These are phyloP conservation scores for Callyntrura sp. DNA, from an alignment of 2,888 invertebrate genomes.

Conservation along the genomic window DNA sequence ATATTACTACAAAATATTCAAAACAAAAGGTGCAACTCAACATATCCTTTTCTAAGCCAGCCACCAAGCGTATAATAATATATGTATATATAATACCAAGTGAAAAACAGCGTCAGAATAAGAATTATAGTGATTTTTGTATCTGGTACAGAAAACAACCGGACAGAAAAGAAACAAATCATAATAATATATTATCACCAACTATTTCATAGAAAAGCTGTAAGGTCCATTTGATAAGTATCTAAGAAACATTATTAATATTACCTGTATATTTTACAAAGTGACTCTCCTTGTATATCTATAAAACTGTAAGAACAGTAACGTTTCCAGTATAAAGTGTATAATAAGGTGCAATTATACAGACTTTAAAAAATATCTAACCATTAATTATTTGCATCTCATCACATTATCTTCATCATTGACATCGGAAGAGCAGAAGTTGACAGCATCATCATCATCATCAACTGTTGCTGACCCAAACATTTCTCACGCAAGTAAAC, in stretches of 20 bases:
- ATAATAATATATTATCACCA: background rate
- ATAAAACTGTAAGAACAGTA: too few relatives aligned
- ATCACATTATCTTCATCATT: background rate
- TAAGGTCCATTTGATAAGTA: conserved; percentile 23
- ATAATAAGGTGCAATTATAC: background rate
- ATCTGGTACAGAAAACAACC: background rate
- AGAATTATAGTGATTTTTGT: conserved; percentile 37
- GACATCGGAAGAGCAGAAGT: conserved; percentile 4
- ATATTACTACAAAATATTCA: conserved; percentile 6
- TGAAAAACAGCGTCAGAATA: too few relatives aligned
- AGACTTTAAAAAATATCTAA: background rate
- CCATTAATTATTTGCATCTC: background rate
- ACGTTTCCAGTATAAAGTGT: background rate
- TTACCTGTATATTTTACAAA: conserved; percentile 3
- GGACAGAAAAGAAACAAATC: background rate
- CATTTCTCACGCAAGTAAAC: background rate
- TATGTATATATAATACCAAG: conserved; percentile 15
- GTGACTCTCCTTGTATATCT: background rate
- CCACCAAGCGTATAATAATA: conserved; percentile 42
- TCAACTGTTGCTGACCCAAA: conserved; percentile 12
- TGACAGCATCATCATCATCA: conserved; percentile 17
- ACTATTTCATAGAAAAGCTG: background rate
- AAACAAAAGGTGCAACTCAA: conserved; percentile 72
- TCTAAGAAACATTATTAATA: background rate
- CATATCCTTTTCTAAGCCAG: conserved; percentile 53